Percentiles rank a stretch among this genome's conserved stretches.
These are phyloP conservation scores for Drosophila fungiperda DNA, from an alignment of 2,888 invertebrate species.

Conservation along the genomic window DNA sequence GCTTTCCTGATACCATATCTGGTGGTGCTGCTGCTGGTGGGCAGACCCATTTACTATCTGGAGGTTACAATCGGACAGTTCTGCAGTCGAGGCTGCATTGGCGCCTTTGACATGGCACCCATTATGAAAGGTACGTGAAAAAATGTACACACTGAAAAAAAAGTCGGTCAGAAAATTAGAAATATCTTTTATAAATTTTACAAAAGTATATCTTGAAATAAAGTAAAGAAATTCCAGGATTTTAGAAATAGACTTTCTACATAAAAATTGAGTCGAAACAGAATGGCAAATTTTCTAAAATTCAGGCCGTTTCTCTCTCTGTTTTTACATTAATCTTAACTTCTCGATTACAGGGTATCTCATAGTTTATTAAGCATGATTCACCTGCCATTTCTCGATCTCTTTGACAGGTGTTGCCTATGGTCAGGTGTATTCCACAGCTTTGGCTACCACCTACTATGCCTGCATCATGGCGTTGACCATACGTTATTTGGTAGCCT, in stretches of 20 bases:
- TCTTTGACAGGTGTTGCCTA: constrained; percentile 86
- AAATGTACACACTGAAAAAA: not conserved
- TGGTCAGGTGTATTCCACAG: constrained; percentile 86
- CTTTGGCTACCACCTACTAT: constrained; percentile 88
- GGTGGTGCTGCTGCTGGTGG: constrained; percentile 88
- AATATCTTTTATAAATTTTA: not conserved
- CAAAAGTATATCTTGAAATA: too few species aligned
- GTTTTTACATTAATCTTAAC: not conserved
- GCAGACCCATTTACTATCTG: constrained; percentile 89
- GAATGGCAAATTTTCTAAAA: not conserved
- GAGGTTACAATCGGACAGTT: constrained; percentile 91
- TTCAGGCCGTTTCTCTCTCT: accelerated
- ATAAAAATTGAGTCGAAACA: not conserved
- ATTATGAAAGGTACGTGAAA: constrained; percentile 88
- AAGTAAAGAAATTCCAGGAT: too few species aligned
- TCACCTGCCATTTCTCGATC: too few species aligned
- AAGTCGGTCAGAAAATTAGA: not conserved
- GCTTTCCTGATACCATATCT: constrained; percentile 89
- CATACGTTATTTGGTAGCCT: constrained; percentile 88
- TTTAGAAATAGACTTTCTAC: not conserved
- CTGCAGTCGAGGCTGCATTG: constrained; percentile 89
- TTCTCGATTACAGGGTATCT: not conserved
- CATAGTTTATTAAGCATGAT: not conserved
- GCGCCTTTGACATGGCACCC: constrained; percentile 88
- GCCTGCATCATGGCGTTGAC: constrained; percentile 89